A percentile compares a stretch with the other conserved stretches of the same genome.
Evolutionary conservation across 92 coral and sea anemone species (phyloP).

Genomic region (Anthopleura xanthogrammica): DNA sequence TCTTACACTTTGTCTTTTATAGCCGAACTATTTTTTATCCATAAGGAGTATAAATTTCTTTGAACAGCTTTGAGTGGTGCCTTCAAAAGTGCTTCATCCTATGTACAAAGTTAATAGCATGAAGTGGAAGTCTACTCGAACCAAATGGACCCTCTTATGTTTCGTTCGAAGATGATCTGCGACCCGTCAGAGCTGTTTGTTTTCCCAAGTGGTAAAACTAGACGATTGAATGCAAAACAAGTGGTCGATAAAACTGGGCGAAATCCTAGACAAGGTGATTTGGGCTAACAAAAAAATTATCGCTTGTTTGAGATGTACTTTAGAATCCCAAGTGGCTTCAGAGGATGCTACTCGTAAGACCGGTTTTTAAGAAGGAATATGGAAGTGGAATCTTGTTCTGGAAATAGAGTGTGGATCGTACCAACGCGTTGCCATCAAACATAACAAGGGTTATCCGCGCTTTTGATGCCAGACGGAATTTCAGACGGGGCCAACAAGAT

Average conservation of each 20-base stretch:
- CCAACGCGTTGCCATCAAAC: background rate
- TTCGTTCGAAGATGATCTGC: background rate
- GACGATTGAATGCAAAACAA: background rate
- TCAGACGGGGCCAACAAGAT: background rate
- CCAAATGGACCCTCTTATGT: background rate
- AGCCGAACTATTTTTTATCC: background rate
- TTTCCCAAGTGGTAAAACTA: background rate
- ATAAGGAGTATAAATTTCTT: background rate
- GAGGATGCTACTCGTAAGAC: background rate
- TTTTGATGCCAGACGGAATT: background rate
- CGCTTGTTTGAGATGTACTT: background rate
- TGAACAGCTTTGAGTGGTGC: background rate
- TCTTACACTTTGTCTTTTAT: background rate
- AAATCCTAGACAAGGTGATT: background rate
- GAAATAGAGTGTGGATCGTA: background rate
- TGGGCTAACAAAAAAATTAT: background rate
- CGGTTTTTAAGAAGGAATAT: background rate
- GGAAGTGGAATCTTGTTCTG: background rate
- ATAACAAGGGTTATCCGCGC: background rate
- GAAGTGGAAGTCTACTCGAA: background rate
- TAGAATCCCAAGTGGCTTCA: background rate
- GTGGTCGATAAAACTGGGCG: background rate
- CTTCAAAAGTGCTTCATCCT: background rate
- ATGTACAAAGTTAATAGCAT: constrained; percentile 8
- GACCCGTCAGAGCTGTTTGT: background rate